Base-by-base conservation (phyloP, 2,113 vertebrate species). In the Corythornis vintsioides region DNA sequence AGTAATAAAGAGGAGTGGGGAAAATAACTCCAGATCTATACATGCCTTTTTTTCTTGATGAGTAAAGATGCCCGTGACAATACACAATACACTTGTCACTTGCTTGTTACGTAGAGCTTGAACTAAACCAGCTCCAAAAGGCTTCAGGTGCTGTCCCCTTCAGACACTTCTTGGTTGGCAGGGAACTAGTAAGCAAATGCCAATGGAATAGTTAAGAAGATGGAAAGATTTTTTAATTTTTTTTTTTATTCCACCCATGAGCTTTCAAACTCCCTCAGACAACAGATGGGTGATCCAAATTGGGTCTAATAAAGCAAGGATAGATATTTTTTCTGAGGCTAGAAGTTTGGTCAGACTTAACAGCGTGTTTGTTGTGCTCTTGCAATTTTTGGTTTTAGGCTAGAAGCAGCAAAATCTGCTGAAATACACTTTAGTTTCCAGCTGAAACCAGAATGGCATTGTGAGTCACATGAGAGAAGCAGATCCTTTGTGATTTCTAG, bases 281-380 rank as follows among this genome's bases (percentile, higher is more conserved):
- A 94, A 86, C 94, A 96, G 96, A 96, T 96, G 94, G 94, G 94
- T 96, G 92, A 96, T 95, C 80, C 92, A 94, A 96, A 94, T 87
- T 90, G 69, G 91, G 89, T 92, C 94, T 93, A 93, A 94, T 95
- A 95, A 95, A 94, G 89, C 86, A 88, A 82, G 88, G 76, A 88
- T 81, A 83, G 72, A 92, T 93, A 88, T 89, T 95, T 91, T 88
- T 95, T 96, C 89, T 71, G 81, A 92, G 77, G 71, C 82, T 93
- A 70, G 42, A 61, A 95, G 87, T 95, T 93, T 90, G 72, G 81
- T 95, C 70, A 89, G 88, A 76, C 93, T 92, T 93, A 88, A 84
- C 50, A 77, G 73, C 78, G 79, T 92, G 86, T 92, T 95, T 92
- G 78, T 94, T 80, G 77, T 90, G 83, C 35, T 91, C 55, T 83